Conservation (phyloP, 2,797 vertebrate genomes). For the Tiaroga cobitis region DNA sequence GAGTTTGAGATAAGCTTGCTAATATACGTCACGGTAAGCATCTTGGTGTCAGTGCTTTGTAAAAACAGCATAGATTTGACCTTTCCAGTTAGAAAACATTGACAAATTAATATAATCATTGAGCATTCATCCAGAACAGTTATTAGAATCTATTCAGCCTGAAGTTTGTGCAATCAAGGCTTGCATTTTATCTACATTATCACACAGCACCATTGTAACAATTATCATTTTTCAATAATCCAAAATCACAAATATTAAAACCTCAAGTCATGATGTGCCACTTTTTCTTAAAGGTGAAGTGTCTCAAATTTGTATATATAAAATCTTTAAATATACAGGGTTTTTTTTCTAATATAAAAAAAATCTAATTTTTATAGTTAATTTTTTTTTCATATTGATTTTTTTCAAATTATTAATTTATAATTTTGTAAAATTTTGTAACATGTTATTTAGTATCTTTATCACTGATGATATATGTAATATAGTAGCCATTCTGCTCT, state of each 20-base stretch:
- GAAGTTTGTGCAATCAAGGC: conserved; percentile 54
- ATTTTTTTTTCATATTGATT: too few relatives aligned
- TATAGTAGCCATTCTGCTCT: too few relatives aligned
- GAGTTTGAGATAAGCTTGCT: background rate
- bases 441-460: too few relatives aligned
- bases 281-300: conserved; percentile 14
- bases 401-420: background rate
- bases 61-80: conserved; percentile 35
- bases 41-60: conserved; percentile 36
- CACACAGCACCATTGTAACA: conserved; percentile 33
- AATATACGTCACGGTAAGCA: background rate
- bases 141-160: conserved; percentile 15
- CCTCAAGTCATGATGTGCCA: conserved; percentile 51
- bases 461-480: too few relatives aligned
- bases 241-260: conserved; percentile 40
- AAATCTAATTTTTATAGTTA: too few relatives aligned
- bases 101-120: background rate
- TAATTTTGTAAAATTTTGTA: too few relatives aligned
- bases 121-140: conserved; percentile 22
- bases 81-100: conserved; percentile 35
- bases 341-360: too few relatives aligned
- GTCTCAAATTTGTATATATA: background rate
- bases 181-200: conserved; percentile 15
- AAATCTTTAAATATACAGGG: too few relatives aligned
- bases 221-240: background rate